Percentiles rank a stretch among this genome's conserved stretches.
phyloP scores from a whole-genome alignment of 2,113 vertebrate genomes.

The Cochlearius cochlearius region DNA sequence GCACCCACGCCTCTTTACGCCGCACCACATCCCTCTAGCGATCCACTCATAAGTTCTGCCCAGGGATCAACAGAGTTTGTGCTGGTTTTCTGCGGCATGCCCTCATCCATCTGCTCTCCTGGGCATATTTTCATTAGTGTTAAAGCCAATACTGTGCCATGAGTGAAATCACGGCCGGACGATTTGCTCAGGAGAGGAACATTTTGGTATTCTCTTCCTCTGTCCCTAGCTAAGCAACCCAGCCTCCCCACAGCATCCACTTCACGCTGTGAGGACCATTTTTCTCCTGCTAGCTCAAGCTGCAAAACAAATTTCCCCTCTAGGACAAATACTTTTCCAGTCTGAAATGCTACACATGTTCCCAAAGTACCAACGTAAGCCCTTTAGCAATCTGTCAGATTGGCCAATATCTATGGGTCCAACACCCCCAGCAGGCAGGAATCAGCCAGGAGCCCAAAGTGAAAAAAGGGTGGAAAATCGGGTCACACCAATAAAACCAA shows the following conservation, averaged over 20 bases:
- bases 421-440: neutral
- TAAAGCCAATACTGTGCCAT: neutral
- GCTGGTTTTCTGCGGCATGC: neutral
- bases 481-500: neutral
- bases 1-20: fast-evolving
- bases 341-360: constrained; percentile 2
- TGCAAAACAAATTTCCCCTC: constrained; percentile 14
- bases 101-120: neutral
- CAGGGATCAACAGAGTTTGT: neutral
- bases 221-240: neutral
- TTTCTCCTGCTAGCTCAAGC: neutral
- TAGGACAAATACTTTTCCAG: neutral
- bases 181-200: neutral
- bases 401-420: neutral
- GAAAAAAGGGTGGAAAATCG: neutral
- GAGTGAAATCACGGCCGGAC: neutral
- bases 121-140: neutral
- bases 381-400: neutral
- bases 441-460: neutral
- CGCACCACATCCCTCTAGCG: neutral
- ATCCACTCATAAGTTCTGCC: neutral
- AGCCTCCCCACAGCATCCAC: neutral
- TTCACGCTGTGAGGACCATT: neutral
- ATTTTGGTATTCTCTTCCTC: neutral
- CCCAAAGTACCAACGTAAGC: neutral